Conservation (phyloP, 92 coral and sea anemone genomes). For the Pocillopora grandis region DNA sequence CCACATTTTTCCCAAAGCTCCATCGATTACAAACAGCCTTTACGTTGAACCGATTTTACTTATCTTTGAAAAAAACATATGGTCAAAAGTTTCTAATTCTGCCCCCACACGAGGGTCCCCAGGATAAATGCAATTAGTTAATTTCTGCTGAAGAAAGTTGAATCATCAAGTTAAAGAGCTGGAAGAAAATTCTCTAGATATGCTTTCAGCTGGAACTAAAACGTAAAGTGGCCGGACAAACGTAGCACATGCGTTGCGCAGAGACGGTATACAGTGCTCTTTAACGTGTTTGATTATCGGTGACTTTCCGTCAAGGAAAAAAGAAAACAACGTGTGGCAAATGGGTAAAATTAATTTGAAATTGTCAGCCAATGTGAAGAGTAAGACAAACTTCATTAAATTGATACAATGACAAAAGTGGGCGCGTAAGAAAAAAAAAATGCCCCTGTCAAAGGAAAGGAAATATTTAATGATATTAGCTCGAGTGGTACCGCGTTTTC, state of each 20-base stretch:
- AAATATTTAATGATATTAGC: slow-evolving; percentile 23
- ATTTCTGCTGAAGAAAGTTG: slow-evolving; percentile 32
- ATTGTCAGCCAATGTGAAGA: slow-evolving; percentile 58
- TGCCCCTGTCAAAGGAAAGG: background rate
- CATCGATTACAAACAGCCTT: background rate
- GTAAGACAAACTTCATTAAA: slow-evolving; percentile 58
- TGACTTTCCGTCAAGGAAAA: slow-evolving; percentile 32
- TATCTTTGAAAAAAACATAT: slow-evolving; percentile 8
- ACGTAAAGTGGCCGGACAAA: background rate
- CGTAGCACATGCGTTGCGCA: background rate
- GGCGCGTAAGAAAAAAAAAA: slow-evolving; percentile 4
- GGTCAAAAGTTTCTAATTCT: slow-evolving; percentile 10
- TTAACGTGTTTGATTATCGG: background rate
- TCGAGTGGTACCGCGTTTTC: background rate
- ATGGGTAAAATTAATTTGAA: slow-evolving; percentile 63
- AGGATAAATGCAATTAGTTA: slow-evolving; percentile 44
- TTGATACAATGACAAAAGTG: slow-evolving; percentile 44
- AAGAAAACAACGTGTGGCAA: slow-evolving; percentile 45
- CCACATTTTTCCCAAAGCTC: no score
- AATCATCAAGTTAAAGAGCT: background rate
- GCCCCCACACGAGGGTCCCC: slow-evolving; percentile 70
- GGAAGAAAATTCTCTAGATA: background rate
- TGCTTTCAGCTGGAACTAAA: background rate
- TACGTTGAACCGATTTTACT: background rate
- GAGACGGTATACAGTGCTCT: background rate